Conservation (phyloP, 2,888 invertebrate genomes). For the Thysanoteuthis rhombus region DNA sequence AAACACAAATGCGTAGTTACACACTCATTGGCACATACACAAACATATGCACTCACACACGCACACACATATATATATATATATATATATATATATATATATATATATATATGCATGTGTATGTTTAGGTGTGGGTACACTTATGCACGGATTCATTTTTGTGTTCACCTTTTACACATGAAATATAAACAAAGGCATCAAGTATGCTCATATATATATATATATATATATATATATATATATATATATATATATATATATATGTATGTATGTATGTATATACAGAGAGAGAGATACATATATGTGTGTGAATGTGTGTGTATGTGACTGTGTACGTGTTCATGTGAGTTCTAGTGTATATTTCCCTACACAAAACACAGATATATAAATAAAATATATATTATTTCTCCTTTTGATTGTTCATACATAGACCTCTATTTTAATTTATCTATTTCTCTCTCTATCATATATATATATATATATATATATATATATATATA, state of each 20-base stretch:
- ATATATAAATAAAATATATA: too few relatives aligned
- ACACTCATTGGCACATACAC: neutral
- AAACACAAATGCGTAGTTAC: neutral
- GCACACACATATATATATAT: neutral
- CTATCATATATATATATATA: too few relatives aligned
- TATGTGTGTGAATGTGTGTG: too few relatives aligned
- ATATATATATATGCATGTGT: neutral
- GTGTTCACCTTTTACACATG: too few relatives aligned
- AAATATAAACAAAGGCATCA: too few relatives aligned
- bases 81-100: neutral
- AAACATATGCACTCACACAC: neutral
- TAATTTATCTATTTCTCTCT: too few relatives aligned
- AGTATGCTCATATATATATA: neutral
- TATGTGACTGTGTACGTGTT: neutral
- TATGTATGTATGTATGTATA: neutral
- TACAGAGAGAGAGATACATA: too few relatives aligned
- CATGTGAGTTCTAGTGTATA: too few relatives aligned
- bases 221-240: neutral
- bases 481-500: too few relatives aligned
- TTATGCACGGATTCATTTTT: neutral
- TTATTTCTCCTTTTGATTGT: too few relatives aligned
- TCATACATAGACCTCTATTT: too few relatives aligned
- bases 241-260: neutral
- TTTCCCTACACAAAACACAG: too few relatives aligned
- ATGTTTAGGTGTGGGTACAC: neutral